Evolutionary conservation across 2,888 invertebrate species (phyloP), one percentile per base, ranked within the genome.

Genomic region (Amphiduros pacificus): DNA sequence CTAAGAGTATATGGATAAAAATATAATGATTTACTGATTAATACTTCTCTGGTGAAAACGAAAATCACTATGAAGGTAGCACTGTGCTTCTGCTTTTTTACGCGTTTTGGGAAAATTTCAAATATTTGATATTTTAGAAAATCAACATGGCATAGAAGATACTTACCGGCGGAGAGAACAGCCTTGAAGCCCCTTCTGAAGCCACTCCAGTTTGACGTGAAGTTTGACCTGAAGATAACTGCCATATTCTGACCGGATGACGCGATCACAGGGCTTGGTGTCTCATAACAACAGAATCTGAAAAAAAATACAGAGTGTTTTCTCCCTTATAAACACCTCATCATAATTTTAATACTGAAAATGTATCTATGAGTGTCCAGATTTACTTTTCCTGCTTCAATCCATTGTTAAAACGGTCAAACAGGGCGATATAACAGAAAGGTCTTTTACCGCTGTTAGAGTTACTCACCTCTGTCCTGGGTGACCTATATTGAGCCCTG

Each of bases 241-340:
- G 62, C 41, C 62, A 67, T 65, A 22, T 70, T 65, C 20, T 62
- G 50, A 11, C 51, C 51, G 32, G 62, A 62, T 20, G 65, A 65
- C 17, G 50, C 55, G 14, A 63, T n/a, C 1, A 49, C 41, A 17
- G 27, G 49, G 20, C n/a, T 27, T 2, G 68, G 68, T 2, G 26
- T 31, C 27, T 52, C 24, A 50, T 62, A 60, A 53, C 70, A 64
- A 50, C 70, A 70, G 56, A 67, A 66, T 32, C 70, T 69, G 36
- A 9, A 36, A 17, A 36, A 36, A 9, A 36, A 36, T 9, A 9
- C 9, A 36, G n/a, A n/a, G n/a, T n/a, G n/a, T n/a, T n/a, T n/a
- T n/a, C n/a, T n/a, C n/a, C n/a, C n/a, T n/a, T n/a, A n/a, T n/a
- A n/a, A n/a, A n/a, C n/a, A n/a, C n/a, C n/a, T n/a, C n/a, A n/a